Evolutionary conservation across 2,888 invertebrate species (phyloP).

Genomic region (Suillia variegata): DNA sequence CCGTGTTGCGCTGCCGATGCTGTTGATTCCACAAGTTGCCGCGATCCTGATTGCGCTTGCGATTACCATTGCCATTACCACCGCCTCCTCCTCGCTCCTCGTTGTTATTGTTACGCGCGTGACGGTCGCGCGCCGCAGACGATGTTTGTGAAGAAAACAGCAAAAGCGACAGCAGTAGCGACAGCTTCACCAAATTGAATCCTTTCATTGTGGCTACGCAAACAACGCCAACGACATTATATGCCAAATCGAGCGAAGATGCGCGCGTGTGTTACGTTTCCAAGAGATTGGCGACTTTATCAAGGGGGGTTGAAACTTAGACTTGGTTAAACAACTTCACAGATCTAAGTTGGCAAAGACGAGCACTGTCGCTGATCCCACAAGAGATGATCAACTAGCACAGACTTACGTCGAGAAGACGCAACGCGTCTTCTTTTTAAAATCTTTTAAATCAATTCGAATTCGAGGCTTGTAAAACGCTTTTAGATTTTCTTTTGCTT

Average conservation of each 20-base stretch:
- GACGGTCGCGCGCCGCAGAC: constrained; percentile 45
- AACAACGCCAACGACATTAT: constrained; percentile 34
- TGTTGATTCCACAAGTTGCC: constrained; percentile 20
- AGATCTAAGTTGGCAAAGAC: neutral
- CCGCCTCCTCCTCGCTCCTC: constrained; percentile 22
- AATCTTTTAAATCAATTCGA: neutral
- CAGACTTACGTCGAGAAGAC: constrained; percentile 14
- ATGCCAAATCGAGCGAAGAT: constrained; percentile 22
- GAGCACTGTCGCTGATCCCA: neutral
- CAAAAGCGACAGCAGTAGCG: constrained; percentile 45
- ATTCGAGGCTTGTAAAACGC: constrained; percentile 18
- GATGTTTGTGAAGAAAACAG: constrained; percentile 44
- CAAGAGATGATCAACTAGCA: neutral
- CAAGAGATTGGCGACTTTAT: neutral
- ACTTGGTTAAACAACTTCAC: too few species aligned
- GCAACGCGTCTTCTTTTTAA: neutral
- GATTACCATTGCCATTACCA: constrained; percentile 36
- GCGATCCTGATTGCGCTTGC: constrained; percentile 34
- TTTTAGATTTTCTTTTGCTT: constrained; percentile 17
- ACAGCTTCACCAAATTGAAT: constrained; percentile 27
- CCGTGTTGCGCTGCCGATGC: constrained; percentile 30
- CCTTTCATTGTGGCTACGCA: constrained; percentile 45
- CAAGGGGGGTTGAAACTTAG: neutral
- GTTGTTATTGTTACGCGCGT: constrained; percentile 39
- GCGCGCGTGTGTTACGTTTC: neutral